Percentiles rank a stretch among this genome's conserved stretches.
These are phyloP conservation scores for Arizona elegans DNA, from an alignment of 2,113 vertebrate genomes.

Conservation along the genomic window DNA sequence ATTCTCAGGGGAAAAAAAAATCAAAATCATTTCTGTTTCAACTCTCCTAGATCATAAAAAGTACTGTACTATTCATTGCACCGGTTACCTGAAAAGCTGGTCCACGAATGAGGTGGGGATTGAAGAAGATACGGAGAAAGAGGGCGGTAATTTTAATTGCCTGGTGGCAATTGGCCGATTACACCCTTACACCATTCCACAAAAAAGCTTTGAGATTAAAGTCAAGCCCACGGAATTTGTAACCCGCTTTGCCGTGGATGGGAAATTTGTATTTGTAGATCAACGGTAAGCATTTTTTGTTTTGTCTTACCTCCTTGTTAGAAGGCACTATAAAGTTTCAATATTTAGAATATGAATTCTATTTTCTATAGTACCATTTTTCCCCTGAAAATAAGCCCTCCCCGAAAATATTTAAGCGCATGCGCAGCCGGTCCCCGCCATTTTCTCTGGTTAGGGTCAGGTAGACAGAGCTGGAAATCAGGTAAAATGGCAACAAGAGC, in stretches of 20 bases:
- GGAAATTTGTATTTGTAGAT: slow-evolving; percentile 91
- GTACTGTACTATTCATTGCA: slow-evolving; percentile 89
- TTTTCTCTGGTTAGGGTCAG: no score
- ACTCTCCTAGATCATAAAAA: slow-evolving; percentile 77
- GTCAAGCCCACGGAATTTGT: slow-evolving; percentile 86
- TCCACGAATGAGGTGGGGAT: slow-evolving; percentile 77
- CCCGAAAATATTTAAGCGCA: no score
- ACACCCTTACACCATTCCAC: slow-evolving; percentile 75
- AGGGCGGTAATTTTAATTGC: slow-evolving; percentile 81
- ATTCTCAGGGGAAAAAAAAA: background rate
- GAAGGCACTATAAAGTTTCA: background rate
- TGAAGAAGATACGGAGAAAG: slow-evolving; percentile 80
- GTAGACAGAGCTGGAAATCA: no score
- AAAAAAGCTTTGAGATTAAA: slow-evolving; percentile 77
- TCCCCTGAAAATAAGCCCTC: no score
- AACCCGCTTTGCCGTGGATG: slow-evolving; percentile 86
- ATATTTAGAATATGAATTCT: background rate
- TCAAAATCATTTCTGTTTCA: slow-evolving; percentile 26
- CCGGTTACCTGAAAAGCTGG: slow-evolving; percentile 88
- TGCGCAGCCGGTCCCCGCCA: no score
- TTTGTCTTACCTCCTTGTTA: background rate
- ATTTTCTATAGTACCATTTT: background rate
- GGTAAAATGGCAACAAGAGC: no score
- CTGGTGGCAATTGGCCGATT: slow-evolving; percentile 85
- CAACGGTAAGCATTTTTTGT: slow-evolving; percentile 74